phyloP scores from a whole-genome alignment of 2,797 vertebrate species.

The Propithecus deckenii region DNA sequence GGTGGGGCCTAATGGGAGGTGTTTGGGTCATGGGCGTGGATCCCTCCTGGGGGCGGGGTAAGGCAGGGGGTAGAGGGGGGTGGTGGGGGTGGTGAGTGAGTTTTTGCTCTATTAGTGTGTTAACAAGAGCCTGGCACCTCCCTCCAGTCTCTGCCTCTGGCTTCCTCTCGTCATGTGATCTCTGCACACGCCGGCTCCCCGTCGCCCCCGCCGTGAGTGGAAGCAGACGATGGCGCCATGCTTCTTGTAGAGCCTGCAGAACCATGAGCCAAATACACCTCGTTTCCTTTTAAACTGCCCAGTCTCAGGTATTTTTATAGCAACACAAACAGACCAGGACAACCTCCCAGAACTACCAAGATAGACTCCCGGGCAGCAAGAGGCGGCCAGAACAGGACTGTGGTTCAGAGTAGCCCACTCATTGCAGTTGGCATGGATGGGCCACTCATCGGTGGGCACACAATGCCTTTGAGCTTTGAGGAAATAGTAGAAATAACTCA shows the following conservation, averaged over 20 bases:
- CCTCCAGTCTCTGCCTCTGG: too few relatives aligned
- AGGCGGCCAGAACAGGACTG: fast-evolving
- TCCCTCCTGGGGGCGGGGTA: neutral
- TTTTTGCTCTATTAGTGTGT: neutral
- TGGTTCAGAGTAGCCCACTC: fast-evolving
- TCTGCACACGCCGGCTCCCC: neutral
- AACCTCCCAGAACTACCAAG: neutral
- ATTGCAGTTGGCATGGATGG: neutral
- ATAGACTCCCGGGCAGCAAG: neutral
- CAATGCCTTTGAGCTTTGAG: neutral
- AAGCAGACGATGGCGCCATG: neutral
- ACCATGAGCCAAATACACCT: neutral
- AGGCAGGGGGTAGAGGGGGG: neutral
- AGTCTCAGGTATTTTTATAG: neutral
- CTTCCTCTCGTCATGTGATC: neutral
- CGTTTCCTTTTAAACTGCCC: neutral
- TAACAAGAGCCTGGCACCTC: neutral
- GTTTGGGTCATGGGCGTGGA: neutral
- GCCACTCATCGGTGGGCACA: fast-evolving
- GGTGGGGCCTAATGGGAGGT: neutral
- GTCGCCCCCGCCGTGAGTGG: neutral
- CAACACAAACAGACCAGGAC: neutral
- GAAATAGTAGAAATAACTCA: neutral
- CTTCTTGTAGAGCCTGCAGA: neutral
- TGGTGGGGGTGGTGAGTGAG: neutral